These are phyloP conservation scores for Malurus alboscapulatus DNA, from an alignment of 2,113 vertebrate genomes.

Conservation along the genomic window DNA sequence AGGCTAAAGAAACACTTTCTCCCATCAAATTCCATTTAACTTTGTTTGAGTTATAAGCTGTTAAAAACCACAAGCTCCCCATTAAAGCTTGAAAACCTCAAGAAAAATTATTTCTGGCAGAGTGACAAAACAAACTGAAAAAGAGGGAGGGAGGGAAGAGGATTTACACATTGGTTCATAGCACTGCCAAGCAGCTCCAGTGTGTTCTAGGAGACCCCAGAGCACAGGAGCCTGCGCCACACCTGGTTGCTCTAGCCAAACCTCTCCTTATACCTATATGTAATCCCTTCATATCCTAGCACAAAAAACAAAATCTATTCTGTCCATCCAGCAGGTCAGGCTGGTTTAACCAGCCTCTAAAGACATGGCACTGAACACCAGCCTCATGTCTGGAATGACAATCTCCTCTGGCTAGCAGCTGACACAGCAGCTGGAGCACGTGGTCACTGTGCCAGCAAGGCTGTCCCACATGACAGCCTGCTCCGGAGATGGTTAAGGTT, in stretches of 20 bases:
- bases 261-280: not conserved
- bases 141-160: not conserved
- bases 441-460: not conserved
- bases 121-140: not conserved
- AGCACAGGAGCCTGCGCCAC: accelerated
- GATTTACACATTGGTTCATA: not conserved
- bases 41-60: not conserved
- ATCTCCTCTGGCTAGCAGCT: not conserved
- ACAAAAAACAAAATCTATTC: not conserved
- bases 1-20: constrained; percentile 4
- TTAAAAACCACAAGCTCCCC: not conserved
- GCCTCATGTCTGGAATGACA: not conserved
- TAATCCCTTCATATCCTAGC: not conserved
- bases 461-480: not conserved
- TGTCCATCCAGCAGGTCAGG: not conserved
- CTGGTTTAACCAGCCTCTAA: not conserved
- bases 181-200: not conserved
- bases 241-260: not conserved
- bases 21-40: not conserved
- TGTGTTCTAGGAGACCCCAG: not conserved
- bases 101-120: not conserved
- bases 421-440: not conserved
- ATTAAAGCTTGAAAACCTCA: not conserved
- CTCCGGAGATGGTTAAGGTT: not conserved
- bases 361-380: accelerated